phyloP scores from a whole-genome alignment of 2,888 invertebrate genomes.

The Smittia aterrima region DNA sequence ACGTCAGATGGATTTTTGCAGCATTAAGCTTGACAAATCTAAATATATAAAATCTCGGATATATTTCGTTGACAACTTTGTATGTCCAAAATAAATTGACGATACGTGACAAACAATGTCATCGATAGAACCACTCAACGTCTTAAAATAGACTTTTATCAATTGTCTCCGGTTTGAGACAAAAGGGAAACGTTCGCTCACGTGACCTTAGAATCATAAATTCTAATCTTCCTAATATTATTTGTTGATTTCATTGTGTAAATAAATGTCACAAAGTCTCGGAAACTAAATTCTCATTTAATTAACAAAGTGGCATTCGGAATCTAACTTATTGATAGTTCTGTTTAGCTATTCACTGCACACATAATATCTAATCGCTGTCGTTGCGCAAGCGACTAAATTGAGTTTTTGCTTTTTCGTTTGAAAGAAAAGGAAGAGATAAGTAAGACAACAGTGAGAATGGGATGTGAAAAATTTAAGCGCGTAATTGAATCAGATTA shows the following conservation, averaged over 20 bases:
- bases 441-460: not conserved
- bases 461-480: constrained; percentile 40
- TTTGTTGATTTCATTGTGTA: not conserved
- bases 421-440: not conserved
- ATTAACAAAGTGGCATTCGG: no score
- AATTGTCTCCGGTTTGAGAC: constrained; percentile 31
- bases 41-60: no score
- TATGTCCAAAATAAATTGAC: not conserved
- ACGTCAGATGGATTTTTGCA: constrained; percentile 1
- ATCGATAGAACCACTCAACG: not conserved
- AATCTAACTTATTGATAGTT: not conserved
- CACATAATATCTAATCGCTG: not conserved
- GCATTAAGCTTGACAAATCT: no score
- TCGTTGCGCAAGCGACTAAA: constrained; percentile 2
- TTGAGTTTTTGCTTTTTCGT: not conserved
- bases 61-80: no score
- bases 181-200: constrained; percentile 16
- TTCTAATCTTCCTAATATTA: constrained; percentile 1
- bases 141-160: constrained; percentile 35
- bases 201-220: constrained; percentile 21
- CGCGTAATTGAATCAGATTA: constrained; percentile 33
- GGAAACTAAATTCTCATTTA: not conserved
- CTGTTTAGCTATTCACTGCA: not conserved
- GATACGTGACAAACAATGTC: not conserved
- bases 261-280: not conserved